Base-by-base conservation (phyloP, 2,113 vertebrate species). In the Cebus imitator region DNA sequence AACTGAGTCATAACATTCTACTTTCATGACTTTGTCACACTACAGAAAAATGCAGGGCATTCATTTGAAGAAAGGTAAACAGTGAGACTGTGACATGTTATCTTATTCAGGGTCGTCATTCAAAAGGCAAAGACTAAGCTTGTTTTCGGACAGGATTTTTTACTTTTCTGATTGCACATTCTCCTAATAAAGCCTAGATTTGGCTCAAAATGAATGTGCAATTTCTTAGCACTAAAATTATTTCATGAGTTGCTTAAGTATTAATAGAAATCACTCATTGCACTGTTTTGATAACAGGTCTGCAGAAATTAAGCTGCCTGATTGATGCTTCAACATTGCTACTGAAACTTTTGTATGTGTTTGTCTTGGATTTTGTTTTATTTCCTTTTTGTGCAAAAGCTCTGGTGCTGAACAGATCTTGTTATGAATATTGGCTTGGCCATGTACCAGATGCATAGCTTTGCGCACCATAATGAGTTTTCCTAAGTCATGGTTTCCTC, bases 1-100 rank as follows among this genome's bases (percentile, higher is more conserved):
- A 58, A 97, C n/a, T 97, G 58, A 97, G 97, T 96, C 92, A 93
- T 78, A 82, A 66, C 93, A 83, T 37, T 90, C 93, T 92, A 86
- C 93, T 97, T 97, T 94, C 90, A 92, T 50, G 92, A 93, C 90
- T 94, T 91, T 72, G 92, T 95, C 87, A 82, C 90, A 95, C 3
- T 87, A 45, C 75, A 94, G 94, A 97, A 97, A 95, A 97, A 96
- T 95, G 81, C 64, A 81, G 64, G 81, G 76, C 75, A 82, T 98
- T 94, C 72, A 66, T 83, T 79, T 68, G 45, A 87, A 85, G 86
- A 90, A 55, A 57, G 18, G 0, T 40, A 87, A 96, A 95, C 90
- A 85, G 12, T 2, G 45, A 82, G 81, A 0, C 21, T 18, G 17
- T 50, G 64, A 5, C 64, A 7, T 72, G 12, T 23, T 87, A 48